Percentiles rank a stretch among this genome's conserved stretches.
Conservation (phyloP, 2,113 vertebrate genomes). For the Pseudois nayaur region DNA sequence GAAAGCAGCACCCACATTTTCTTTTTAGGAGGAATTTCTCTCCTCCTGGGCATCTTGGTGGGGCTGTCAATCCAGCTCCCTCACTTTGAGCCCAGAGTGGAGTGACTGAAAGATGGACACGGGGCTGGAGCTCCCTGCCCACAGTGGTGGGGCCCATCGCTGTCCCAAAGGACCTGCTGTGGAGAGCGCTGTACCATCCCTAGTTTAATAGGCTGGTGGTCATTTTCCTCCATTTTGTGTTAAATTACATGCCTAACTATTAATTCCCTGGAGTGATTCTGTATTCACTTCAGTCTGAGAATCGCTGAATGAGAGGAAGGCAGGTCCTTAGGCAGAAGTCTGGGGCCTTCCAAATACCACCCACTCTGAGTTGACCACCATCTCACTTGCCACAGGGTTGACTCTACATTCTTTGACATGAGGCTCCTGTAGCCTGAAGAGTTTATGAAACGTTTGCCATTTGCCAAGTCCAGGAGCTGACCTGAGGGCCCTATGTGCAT, state of each 20-base stretch:
- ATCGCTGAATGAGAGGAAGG: background rate
- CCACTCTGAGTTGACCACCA: background rate
- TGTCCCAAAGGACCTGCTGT: fast-evolving
- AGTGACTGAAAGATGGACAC: background rate
- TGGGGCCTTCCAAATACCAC: background rate
- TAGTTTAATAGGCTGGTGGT: background rate
- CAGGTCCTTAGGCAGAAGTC: background rate
- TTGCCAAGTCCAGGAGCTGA: fast-evolving
- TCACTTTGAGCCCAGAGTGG: background rate
- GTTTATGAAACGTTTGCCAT: background rate
- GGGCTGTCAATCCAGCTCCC: background rate
- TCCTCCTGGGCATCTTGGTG: background rate
- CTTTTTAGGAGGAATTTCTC: background rate
- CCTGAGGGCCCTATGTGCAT: background rate
- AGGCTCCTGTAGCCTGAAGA: background rate
- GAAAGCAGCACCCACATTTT: background rate
- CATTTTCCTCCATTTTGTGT: background rate
- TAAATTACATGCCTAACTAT: background rate
- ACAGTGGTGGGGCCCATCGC: fast-evolving
- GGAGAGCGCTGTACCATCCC: background rate
- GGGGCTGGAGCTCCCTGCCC: background rate
- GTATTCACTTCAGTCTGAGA: background rate
- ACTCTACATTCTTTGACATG: background rate
- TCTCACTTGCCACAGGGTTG: background rate
- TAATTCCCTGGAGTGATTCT: background rate